These are phyloP conservation scores for Spisula subtruncata DNA, from an alignment of 2,888 invertebrate species.

Conservation along the genomic window DNA sequence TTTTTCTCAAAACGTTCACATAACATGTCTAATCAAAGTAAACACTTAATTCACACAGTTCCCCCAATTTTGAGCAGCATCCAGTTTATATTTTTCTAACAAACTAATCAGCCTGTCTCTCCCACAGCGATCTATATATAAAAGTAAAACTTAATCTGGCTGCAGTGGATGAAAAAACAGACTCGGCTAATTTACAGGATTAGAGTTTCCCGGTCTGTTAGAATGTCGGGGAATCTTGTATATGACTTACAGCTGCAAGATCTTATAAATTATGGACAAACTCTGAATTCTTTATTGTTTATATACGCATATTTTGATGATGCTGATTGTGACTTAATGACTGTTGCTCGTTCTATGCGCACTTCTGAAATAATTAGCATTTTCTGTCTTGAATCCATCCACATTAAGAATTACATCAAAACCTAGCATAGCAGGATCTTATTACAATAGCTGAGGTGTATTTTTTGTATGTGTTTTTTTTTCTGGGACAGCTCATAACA, in stretches of 20 bases:
- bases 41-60: background rate
- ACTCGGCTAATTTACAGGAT: conserved; percentile 13
- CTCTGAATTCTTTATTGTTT: background rate
- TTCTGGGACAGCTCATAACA: too few relatives aligned
- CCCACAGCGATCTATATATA: background rate
- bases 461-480: too few relatives aligned
- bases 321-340: background rate
- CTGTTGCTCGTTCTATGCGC: background rate
- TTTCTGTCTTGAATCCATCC: too few relatives aligned
- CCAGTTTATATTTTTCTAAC: background rate
- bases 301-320: conserved; percentile 5
- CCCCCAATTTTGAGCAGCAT: background rate
- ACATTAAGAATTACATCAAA: too few relatives aligned
- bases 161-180: conserved; percentile 20
- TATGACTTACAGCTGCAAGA: conserved; percentile 2
- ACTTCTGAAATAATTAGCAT: background rate
- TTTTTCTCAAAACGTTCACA: background rate
- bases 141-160: conserved; percentile 13
- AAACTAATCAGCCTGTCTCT: background rate
- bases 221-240: background rate
- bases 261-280: background rate
- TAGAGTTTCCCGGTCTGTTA: background rate
- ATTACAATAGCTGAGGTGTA: too few relatives aligned
- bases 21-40: background rate
- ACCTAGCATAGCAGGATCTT: too few relatives aligned